Base-by-base conservation (phyloP, 35 echinoderm and acorn worm species). In the Chiridota heheva region DNA sequence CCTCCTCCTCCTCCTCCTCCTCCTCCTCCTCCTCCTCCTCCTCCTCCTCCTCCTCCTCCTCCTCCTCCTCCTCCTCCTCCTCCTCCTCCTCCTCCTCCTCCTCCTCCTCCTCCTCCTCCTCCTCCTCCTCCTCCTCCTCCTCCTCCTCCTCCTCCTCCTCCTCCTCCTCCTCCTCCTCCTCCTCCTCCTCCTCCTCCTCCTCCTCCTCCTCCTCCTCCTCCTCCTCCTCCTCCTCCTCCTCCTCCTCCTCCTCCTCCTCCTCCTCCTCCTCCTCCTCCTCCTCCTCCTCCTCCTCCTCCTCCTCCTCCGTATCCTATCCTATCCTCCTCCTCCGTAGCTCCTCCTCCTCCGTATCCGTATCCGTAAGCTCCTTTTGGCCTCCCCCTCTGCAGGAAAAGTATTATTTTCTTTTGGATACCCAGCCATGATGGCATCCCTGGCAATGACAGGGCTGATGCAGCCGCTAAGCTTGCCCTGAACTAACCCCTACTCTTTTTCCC, bases 211-310 rank as follows among this genome's bases (percentile, higher is more conserved):
- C 46, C 36, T 12, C 7, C 36, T 61, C 31, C 40, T 27, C 3
- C 10, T 49, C 8, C n/a, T 18, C 12, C 22, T 49, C 20, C 13
- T 76, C 47, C n/a, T 51, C 47, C n/a, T 51, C 47, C n/a, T 51
- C 47, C n/a, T 51, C 47, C n/a, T 51, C 47, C n/a, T 51, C 47
- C n/a, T 51, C 47, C n/a, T 51, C 47, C n/a, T 51, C 47, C n/a
- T 51, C 47, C n/a, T 51, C 47, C n/a, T 44, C 0, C 36, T 39
- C 13, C 2, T 3, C 15, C 16, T 12, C 0, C 15, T 45, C 2
- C 3, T 5, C 16, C 30, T 42, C 18, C 29, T 30, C 25, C 42
- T 8, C 33, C 13, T 40, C 4, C 35, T 71, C 24, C n/a, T 70
- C 8, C 1, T 60, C 16, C 61, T 43, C 32, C 33, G 20, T 58